These are phyloP conservation scores for Pelusios castaneus DNA, from an alignment of 2,113 vertebrate species.

Conservation along the genomic window DNA sequence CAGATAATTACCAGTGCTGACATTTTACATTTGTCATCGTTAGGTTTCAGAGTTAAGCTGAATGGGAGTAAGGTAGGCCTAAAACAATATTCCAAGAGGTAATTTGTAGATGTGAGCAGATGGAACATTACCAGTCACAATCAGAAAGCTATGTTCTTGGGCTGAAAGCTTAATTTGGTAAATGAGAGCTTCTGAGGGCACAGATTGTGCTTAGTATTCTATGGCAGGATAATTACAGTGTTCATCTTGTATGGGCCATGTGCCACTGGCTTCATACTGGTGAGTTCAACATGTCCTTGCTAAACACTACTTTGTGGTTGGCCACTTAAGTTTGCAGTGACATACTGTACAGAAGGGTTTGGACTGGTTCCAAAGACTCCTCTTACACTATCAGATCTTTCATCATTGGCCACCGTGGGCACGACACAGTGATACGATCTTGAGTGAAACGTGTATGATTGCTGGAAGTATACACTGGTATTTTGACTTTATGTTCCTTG, in stretches of 20 bases:
- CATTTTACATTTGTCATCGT: not conserved
- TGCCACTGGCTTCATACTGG: not conserved
- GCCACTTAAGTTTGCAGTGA: not conserved
- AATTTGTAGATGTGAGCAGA: accelerated
- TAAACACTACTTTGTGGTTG: not conserved
- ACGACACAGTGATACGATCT: constrained; percentile 20
- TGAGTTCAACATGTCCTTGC: not conserved
- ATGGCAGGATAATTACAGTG: not conserved
- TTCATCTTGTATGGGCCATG: not conserved
- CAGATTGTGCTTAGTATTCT: not conserved
- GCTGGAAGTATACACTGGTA: not conserved
- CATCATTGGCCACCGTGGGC: too few relatives aligned
- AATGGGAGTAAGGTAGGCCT: not conserved
- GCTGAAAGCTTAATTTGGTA: not conserved
- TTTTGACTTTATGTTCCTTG: not conserved
- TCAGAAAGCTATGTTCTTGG: not conserved
- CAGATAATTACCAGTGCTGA: not conserved
- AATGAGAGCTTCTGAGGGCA: not conserved
- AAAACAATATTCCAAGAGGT: not conserved
- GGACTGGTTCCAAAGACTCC: constrained; percentile 21
- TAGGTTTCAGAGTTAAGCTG: not conserved
- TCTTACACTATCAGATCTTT: constrained; percentile 20
- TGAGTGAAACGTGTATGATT: not conserved
- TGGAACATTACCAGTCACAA: not conserved
- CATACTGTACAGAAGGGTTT: not conserved